Evolutionary conservation across 2,113 vertebrate genomes (phyloP).

Genomic region (Perca flavescens): DNA sequence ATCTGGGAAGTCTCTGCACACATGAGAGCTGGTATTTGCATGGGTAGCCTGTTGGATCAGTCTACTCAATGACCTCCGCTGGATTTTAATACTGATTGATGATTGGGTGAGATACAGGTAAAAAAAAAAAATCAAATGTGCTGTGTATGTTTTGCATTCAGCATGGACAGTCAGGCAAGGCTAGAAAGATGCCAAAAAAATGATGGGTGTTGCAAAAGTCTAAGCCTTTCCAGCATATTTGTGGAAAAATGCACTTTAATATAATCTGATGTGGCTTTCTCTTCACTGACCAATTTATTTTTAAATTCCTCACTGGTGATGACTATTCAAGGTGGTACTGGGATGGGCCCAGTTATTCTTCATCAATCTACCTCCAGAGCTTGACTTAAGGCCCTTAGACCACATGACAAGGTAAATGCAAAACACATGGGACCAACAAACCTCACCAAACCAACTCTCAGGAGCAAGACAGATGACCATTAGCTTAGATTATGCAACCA

Average conservation of each 20-base stretch:
- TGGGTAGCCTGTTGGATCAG: slow-evolving; percentile 48
- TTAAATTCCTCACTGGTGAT: slow-evolving; percentile 16
- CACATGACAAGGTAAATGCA: slow-evolving; percentile 23
- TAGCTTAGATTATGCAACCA: slow-evolving; percentile 63
- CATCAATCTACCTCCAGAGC: slow-evolving; percentile 30
- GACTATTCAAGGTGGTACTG: slow-evolving; percentile 30
- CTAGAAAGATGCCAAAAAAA: neutral
- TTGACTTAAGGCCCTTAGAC: slow-evolving; percentile 14
- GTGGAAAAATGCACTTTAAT: neutral
- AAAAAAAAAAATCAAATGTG: slow-evolving; percentile 21
- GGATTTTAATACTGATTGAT: slow-evolving; percentile 44
- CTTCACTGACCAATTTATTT: slow-evolving; percentile 4
- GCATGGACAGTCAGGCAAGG: neutral
- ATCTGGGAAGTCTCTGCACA: slow-evolving; percentile 62
- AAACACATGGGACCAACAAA: neutral
- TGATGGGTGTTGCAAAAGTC: neutral
- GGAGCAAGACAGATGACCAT: slow-evolving; percentile 48
- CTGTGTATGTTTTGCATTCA: slow-evolving; percentile 9
- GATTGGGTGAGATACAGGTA: slow-evolving; percentile 24
- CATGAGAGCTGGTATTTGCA: slow-evolving; percentile 32
- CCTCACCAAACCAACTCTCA: slow-evolving; percentile 15
- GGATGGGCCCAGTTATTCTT: slow-evolving; percentile 34
- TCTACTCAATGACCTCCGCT: slow-evolving; percentile 1
- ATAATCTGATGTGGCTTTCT: slow-evolving; percentile 11
- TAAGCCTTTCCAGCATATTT: neutral